These are phyloP conservation scores for Phalacrocorax aristotelis DNA, from an alignment of 2,113 vertebrate genomes.

Conservation along the genomic window DNA sequence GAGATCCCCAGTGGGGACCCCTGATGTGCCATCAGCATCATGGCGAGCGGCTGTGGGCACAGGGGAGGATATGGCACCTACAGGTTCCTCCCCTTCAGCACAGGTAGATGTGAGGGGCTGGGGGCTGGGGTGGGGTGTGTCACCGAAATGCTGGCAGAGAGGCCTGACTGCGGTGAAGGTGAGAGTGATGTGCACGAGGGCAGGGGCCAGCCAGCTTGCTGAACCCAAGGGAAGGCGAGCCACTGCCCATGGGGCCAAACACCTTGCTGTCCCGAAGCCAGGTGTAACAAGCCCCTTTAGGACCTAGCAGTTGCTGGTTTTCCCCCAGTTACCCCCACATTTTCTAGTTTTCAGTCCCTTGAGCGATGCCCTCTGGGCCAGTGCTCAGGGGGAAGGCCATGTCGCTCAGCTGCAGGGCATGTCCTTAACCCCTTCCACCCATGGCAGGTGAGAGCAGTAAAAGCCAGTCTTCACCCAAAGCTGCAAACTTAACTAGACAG, in stretches of 20 bases:
- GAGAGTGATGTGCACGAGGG: background rate
- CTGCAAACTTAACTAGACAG: background rate
- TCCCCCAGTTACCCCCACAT: background rate
- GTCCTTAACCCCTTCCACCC: background rate
- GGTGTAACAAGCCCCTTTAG: background rate
- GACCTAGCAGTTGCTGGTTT: background rate
- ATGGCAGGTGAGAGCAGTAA: background rate
- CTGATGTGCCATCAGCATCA: fast-evolving
- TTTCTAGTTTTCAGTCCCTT: background rate
- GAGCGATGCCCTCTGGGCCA: background rate
- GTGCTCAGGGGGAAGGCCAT: fast-evolving
- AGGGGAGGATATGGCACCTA: background rate
- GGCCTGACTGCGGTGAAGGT: background rate
- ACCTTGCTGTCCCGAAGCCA: fast-evolving
- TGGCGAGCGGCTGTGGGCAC: fast-evolving
- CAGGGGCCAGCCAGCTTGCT: background rate
- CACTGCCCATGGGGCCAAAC: background rate
- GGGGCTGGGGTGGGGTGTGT: no score
- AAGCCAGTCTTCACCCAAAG: background rate
- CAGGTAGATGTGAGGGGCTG: background rate
- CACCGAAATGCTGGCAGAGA: background rate
- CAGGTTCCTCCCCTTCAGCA: background rate
- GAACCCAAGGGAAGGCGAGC: background rate
- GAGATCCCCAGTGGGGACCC: background rate
- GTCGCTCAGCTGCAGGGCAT: background rate